Evolutionary conservation across 1,140 invertebrate genomes (phyloP).

Genomic region (Acromyrmex charruanus): DNA sequence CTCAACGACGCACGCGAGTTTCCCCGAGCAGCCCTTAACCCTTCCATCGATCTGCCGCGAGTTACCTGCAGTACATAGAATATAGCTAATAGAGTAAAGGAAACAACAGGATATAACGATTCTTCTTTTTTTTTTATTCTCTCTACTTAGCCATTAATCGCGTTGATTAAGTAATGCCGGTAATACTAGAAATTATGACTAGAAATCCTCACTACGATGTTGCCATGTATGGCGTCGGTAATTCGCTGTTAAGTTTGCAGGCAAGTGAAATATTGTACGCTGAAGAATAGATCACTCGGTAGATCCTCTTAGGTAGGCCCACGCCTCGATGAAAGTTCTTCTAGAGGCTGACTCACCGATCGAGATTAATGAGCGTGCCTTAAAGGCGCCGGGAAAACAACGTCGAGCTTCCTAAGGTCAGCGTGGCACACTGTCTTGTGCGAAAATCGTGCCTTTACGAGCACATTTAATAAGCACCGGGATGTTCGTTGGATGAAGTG

Average conservation of each 20-base stretch:
- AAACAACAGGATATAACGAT: background rate
- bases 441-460: constrained; percentile 68
- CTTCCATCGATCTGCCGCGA: constrained; percentile 3
- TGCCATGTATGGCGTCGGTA: constrained; percentile 36
- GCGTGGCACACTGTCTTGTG: constrained; percentile 68
- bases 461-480: constrained; percentile 58
- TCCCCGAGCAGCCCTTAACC: background rate
- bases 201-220: background rate
- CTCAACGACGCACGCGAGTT: background rate
- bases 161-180: background rate
- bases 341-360: constrained; percentile 76
- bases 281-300: constrained; percentile 34
- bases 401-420: constrained; percentile 70
- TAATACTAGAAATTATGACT: background rate
- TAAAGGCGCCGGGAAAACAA: constrained; percentile 76
- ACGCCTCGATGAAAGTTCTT: constrained; percentile 74
- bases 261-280: constrained; percentile 41
- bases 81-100: background rate
- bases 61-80: background rate
- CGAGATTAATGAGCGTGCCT: constrained; percentile 78
- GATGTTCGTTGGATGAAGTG: constrained; percentile 25
- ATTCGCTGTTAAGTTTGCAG: background rate
- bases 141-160: background rate
- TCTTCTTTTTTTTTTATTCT: background rate
- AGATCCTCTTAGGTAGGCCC: constrained; percentile 46